Conservation (phyloP, 2,888 invertebrate genomes). For the Plusia festucae region DNA sequence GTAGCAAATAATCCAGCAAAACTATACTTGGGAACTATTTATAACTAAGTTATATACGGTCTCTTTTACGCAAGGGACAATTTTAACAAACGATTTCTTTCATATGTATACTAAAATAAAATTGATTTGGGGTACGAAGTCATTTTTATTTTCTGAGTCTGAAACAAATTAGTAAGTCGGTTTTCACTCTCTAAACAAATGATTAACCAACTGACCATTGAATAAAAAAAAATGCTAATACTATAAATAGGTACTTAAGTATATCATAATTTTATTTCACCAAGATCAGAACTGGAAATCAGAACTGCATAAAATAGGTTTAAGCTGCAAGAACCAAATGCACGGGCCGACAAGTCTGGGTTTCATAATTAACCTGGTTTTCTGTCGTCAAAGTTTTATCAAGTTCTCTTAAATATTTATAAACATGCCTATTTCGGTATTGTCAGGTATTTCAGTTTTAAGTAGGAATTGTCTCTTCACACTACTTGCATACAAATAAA, state of each 20-base stretch:
- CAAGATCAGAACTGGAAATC: conserved; percentile 15
- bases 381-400: conserved; percentile 5
- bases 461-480: background rate
- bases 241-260: too few species aligned
- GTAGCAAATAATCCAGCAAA: background rate
- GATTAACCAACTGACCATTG: too few species aligned
- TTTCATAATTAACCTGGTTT: conserved; percentile 9
- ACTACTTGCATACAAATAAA: background rate
- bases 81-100: background rate
- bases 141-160: too few species aligned
- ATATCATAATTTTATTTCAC: background rate
- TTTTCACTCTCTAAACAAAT: too few species aligned
- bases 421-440: background rate
- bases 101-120: too few species aligned
- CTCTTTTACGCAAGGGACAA: too few species aligned
- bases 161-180: too few species aligned
- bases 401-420: conserved; percentile 1
- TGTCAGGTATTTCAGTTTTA: background rate
- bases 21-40: background rate
- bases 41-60: too few species aligned
- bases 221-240: too few species aligned
- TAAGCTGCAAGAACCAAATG: background rate
- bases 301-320: background rate
- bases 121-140: too few species aligned
- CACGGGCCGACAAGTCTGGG: background rate